Percentiles rank a stretch among this genome's conserved stretches.
Conservation (phyloP, 2,888 invertebrate species). For the Chrysolina oricalcia region DNA sequence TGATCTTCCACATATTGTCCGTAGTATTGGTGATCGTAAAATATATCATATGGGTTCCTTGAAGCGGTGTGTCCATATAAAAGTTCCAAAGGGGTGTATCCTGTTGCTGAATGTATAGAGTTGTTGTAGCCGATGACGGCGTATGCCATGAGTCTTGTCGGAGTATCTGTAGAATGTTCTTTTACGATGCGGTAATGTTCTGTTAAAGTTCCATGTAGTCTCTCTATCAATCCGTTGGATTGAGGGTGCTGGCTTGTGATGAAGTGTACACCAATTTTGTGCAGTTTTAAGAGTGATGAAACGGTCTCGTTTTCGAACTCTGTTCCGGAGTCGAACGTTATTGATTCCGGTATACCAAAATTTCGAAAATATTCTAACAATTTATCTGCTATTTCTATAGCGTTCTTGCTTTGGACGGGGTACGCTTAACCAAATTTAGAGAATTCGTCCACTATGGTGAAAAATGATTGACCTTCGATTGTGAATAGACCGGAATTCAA, state of each 20-base stretch:
- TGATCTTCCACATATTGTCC: conserved; percentile 5
- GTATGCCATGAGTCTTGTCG: not conserved
- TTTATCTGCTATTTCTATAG: too few species aligned
- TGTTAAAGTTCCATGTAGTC: conserved; percentile 22
- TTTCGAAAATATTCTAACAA: too few species aligned
- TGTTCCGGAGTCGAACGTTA: too few species aligned
- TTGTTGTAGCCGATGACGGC: not conserved
- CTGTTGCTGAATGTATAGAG: not conserved
- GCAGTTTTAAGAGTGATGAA: not conserved
- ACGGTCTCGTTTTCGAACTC: conserved; percentile 4
- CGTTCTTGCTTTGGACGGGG: too few species aligned
- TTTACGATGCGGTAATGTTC: conserved; percentile 7
- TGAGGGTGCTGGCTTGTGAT: conserved; percentile 1
- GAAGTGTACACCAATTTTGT: conserved; percentile 4
- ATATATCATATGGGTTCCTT: conserved; percentile 19
- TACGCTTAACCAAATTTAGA: too few species aligned
- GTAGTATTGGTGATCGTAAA: conserved; percentile 8
- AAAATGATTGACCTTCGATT: too few species aligned
- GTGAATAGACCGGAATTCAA: too few species aligned
- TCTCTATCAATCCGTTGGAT: conserved; percentile 19
- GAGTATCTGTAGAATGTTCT: conserved; percentile 11
- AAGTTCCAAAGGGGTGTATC: not conserved
- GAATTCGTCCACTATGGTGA: too few species aligned
- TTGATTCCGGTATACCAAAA: too few species aligned
- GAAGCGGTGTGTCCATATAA: not conserved